Conservation (phyloP, 2,113 vertebrate genomes). For the Lichenostomus cassidix region DNA sequence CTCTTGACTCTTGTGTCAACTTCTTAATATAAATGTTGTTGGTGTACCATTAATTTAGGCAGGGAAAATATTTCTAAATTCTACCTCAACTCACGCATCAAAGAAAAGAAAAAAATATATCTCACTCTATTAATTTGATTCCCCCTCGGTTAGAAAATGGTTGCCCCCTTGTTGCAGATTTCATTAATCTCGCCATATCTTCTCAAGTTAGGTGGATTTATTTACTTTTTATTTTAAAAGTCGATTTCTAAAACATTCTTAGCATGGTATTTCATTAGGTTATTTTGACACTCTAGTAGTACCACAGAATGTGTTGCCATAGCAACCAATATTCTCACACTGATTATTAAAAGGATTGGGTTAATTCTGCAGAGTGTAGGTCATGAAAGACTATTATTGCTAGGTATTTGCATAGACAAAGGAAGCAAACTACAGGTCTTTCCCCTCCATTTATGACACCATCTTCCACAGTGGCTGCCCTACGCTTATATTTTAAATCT, state of each 20-base stretch:
- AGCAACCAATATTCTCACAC: constrained; percentile 37
- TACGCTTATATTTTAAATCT: not conserved
- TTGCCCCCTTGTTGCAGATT: not conserved
- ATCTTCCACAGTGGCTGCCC: not conserved
- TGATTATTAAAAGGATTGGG: constrained; percentile 23
- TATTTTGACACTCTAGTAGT: constrained; percentile 49
- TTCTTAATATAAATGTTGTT: not conserved
- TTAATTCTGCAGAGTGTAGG: constrained; percentile 12
- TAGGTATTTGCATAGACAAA: not conserved
- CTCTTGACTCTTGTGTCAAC: not conserved
- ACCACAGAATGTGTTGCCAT: constrained; percentile 17
- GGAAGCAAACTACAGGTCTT: not conserved
- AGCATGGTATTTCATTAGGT: constrained; percentile 23
- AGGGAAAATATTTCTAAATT: not conserved
- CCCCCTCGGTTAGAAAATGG: not conserved
- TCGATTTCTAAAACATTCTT: constrained; percentile 11
- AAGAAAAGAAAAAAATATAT: not conserved
- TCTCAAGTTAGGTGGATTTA: not conserved
- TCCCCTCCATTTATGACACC: not conserved
- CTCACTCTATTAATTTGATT: not conserved
- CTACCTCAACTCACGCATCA: not conserved
- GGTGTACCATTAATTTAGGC: not conserved
- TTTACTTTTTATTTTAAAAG: constrained; percentile 25
- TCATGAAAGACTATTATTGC: not conserved
- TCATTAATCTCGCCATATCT: not conserved